These are phyloP conservation scores for Kryptolebias ocellatus DNA, from an alignment of 2,797 vertebrate genomes.

Conservation along the genomic window DNA sequence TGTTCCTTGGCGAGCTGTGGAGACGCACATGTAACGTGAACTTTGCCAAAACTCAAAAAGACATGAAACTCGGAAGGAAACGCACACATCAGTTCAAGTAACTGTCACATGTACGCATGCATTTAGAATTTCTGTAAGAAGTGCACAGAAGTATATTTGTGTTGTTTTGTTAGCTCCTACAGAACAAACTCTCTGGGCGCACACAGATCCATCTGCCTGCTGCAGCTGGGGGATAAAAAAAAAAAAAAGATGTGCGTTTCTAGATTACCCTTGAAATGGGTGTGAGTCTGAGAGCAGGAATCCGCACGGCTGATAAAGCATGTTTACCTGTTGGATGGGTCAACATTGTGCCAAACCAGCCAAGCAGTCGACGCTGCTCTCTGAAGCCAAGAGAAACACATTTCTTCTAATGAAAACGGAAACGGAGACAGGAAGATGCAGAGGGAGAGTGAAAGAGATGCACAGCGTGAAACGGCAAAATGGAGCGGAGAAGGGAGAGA, in stretches of 20 bases:
- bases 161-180: constrained; percentile 13
- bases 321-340: constrained; percentile 60
- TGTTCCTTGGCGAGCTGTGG: constrained; percentile 9
- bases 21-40: constrained; percentile 28
- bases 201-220: constrained; percentile 39
- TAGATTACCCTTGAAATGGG: constrained; percentile 41
- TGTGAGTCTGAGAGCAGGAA: constrained; percentile 27
- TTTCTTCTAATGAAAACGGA: constrained; percentile 54
- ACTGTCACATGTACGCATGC: constrained; percentile 15
- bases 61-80: constrained; percentile 37
- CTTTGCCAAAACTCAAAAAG: constrained; percentile 50
- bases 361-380: constrained; percentile 42
- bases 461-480: constrained; percentile 31
- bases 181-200: constrained; percentile 27
- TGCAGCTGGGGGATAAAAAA: constrained; percentile 6
- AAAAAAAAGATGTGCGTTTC: constrained; percentile 26
- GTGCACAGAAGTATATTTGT: constrained; percentile 20
- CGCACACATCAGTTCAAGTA: constrained; percentile 28
- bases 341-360: constrained; percentile 47
- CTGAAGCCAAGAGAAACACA: constrained; percentile 44
- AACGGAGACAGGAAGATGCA: constrained; percentile 25
- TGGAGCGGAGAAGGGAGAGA: background rate
- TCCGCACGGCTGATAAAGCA: constrained; percentile 53
- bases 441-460: constrained; percentile 22
- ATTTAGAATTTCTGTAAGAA: constrained; percentile 32